A percentile compares a stretch with the other conserved stretches of the same genome.
phyloP scores from a whole-genome alignment of 2,797 vertebrate species.

The Vespertilio murinus region DNA sequence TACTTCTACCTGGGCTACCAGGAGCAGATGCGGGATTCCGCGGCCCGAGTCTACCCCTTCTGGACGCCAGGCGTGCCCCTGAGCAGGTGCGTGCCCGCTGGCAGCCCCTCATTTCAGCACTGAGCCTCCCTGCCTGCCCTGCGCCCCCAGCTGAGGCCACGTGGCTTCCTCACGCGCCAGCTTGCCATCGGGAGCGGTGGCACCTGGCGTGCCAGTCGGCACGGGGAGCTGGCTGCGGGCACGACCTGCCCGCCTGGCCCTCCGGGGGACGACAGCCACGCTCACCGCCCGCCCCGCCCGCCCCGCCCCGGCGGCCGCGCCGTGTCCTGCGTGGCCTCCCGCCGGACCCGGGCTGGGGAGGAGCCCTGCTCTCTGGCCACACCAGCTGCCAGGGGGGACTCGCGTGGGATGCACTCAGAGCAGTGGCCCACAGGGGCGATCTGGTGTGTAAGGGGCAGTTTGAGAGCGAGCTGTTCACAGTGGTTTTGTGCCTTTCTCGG shows the following conservation, averaged over 20 bases:
- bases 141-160: not conserved
- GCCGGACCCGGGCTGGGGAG: not conserved
- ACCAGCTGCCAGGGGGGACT: not conserved
- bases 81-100: conserved; percentile 85
- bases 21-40: conserved; percentile 90
- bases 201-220: not conserved
- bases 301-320: not conserved
- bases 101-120: not conserved
- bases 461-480: too few relatives aligned
- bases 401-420: not conserved
- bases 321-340: not conserved
- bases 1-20: conserved; percentile 93
- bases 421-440: too few relatives aligned
- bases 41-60: conserved; percentile 91
- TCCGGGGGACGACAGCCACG: not conserved
- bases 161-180: not conserved
- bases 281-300: too few relatives aligned
- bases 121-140: not conserved
- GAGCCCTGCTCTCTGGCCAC: not conserved
- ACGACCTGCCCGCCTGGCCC: not conserved
- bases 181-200: not conserved
- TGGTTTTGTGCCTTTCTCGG: too few relatives aligned
- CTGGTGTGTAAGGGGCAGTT: too few relatives aligned
- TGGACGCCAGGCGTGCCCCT: conserved; percentile 92
- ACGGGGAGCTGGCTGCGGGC: not conserved